Evolutionary conservation across 2,797 vertebrate genomes (phyloP).

Genomic region (Microctenopoma steveboyesi): DNA sequence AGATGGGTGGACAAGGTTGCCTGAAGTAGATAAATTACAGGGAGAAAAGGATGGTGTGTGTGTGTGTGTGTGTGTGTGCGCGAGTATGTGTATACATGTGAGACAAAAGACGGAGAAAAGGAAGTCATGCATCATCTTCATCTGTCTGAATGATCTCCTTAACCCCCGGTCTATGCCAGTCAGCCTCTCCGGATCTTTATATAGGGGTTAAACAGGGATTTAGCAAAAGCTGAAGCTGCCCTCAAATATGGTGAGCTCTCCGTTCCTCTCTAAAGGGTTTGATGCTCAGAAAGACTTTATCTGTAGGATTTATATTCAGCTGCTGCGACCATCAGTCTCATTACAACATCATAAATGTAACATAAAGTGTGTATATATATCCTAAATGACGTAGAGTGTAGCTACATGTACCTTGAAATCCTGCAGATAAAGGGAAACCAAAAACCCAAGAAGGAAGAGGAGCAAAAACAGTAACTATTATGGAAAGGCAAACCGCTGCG

Average conservation of each 20-base stretch:
- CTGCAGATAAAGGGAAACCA: no score
- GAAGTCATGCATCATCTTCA: constrained; percentile 61
- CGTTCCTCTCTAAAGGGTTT: constrained; percentile 44
- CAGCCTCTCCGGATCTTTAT: constrained; percentile 58
- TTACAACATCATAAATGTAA: no score
- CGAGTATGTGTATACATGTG: constrained; percentile 1
- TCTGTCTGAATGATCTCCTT: constrained; percentile 69
- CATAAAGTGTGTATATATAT: no score
- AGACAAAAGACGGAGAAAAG: constrained; percentile 36
- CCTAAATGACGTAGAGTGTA: no score
- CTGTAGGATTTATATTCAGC: constrained; percentile 65
- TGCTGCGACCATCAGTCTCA: constrained; percentile 52
- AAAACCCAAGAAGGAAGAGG: no score
- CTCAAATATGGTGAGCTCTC: constrained; percentile 61
- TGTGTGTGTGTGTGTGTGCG: background rate
- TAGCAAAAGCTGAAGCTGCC: constrained; percentile 56
- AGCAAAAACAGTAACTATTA: no score
- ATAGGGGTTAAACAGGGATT: constrained; percentile 71
- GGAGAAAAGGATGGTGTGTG: constrained; percentile 10
- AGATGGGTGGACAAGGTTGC: constrained; percentile 48
- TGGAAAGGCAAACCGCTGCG: no score
- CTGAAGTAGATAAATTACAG: constrained; percentile 51
- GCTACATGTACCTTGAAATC: no score
- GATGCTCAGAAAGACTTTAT: constrained; percentile 56
- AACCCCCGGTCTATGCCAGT: constrained; percentile 58